Evolutionary conservation across 35 echinoderm and acorn worm genomes (phyloP).

Genomic region (Anneissia japonica): DNA sequence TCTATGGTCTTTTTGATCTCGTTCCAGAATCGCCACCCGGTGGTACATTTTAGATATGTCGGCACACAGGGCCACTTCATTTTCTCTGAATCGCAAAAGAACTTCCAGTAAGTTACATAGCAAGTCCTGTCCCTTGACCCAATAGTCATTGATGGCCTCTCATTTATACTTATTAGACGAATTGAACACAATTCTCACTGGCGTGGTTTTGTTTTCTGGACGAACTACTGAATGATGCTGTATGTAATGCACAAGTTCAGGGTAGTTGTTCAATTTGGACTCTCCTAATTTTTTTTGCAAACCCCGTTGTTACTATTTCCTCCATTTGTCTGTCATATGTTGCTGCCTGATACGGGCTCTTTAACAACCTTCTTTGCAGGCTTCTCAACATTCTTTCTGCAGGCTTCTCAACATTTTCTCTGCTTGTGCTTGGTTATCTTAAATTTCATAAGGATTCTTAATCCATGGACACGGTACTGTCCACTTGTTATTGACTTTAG

Average conservation of each 20-base stretch:
- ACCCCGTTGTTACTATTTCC: conserved; percentile 58
- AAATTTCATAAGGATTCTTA: conserved; percentile 47
- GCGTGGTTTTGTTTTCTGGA: conserved; percentile 53
- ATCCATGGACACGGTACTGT: conserved; percentile 56
- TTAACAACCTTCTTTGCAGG: conserved; percentile 39
- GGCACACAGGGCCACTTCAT: conserved; percentile 34
- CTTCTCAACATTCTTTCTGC: too few species aligned
- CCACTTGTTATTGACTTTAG: conserved; percentile 51
- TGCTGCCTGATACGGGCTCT: conserved; percentile 49
- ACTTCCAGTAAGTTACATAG: conserved; percentile 57
- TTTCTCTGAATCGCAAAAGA: conserved; percentile 43
- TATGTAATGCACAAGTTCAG: conserved; percentile 49
- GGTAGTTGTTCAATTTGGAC: conserved; percentile 14
- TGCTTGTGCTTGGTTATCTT: conserved; percentile 53
- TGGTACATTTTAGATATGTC: conserved; percentile 85
- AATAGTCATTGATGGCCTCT: conserved; percentile 57
- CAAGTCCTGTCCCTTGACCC: conserved; percentile 49
- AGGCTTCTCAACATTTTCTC: conserved; percentile 48
- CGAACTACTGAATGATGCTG: conserved; percentile 45
- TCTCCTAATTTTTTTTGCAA: conserved; percentile 63
- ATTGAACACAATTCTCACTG: conserved; percentile 56
- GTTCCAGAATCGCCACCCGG: conserved; percentile 36
- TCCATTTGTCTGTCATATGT: conserved; percentile 49
- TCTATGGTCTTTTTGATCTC: conserved; percentile 69
- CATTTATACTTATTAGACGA: conserved; percentile 45